These are phyloP conservation scores for Triplophysa dalaica DNA, from an alignment of 2,113 vertebrate species.

Conservation along the genomic window DNA sequence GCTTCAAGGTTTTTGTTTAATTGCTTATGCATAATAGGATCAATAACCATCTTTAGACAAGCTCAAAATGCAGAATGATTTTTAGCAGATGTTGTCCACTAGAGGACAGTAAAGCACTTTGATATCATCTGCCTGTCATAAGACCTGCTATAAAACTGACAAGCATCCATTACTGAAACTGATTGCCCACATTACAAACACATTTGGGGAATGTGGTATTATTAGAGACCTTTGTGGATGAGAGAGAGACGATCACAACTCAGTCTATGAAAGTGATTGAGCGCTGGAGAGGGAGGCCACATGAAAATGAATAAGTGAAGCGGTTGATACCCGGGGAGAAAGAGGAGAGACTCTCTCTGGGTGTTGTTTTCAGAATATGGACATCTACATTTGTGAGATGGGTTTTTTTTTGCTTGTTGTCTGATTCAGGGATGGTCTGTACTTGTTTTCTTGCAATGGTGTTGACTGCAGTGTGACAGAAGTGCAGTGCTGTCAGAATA, in stretches of 20 bases:
- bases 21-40: neutral
- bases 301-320: slow-evolving; percentile 28
- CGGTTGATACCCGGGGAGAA: slow-evolving; percentile 36
- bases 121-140: slow-evolving; percentile 66
- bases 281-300: slow-evolving; percentile 55
- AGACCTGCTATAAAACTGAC: slow-evolving; percentile 80
- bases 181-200: slow-evolving; percentile 84
- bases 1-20: neutral
- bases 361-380: neutral
- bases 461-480: neutral
- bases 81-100: slow-evolving; percentile 53
- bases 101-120: slow-evolving; percentile 70
- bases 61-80: neutral
- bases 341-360: neutral
- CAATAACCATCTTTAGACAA: neutral
- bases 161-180: slow-evolving; percentile 84
- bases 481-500: slow-evolving; percentile 12
- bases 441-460: slow-evolving; percentile 13
- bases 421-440: slow-evolving; percentile 40
- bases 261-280: slow-evolving; percentile 70
- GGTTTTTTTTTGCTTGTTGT: slow-evolving; percentile 6
- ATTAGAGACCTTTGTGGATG: slow-evolving; percentile 81
- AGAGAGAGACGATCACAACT: slow-evolving; percentile 71
- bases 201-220: slow-evolving; percentile 82
- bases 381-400: neutral